Conservation (phyloP, 1,140 invertebrate genomes). For the Acarapis woodi region DNA sequence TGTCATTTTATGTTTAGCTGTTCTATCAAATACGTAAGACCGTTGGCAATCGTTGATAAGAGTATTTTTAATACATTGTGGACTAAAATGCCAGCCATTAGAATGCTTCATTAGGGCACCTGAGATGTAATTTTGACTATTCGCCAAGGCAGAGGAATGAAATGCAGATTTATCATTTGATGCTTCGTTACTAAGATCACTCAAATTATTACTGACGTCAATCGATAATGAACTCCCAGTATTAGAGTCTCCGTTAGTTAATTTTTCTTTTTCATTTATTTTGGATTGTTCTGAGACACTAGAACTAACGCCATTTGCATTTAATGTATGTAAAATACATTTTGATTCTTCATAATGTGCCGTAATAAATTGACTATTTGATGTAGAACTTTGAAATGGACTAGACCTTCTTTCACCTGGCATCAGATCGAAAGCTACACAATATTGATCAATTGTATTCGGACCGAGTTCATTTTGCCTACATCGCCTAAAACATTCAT, state of each 20-base stretch:
- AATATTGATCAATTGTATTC: conserved; percentile 46
- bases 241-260: too few relatives aligned
- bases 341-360: conserved; percentile 62
- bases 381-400: neutral
- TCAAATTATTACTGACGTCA: too few relatives aligned
- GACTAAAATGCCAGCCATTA: conserved; percentile 57
- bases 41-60: too few relatives aligned
- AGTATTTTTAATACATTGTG: conserved; percentile 31
- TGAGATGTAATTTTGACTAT: too few relatives aligned
- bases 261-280: too few relatives aligned
- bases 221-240: too few relatives aligned
- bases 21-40: conserved; percentile 54
- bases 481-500: conserved; percentile 51
- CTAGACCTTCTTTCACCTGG: conserved; percentile 38
- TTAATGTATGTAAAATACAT: conserved; percentile 59
- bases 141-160: too few relatives aligned
- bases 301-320: too few relatives aligned
- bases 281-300: too few relatives aligned
- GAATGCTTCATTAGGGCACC: conserved; percentile 50
- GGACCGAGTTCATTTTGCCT: conserved; percentile 38
- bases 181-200: too few relatives aligned
- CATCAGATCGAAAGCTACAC: conserved; percentile 62
- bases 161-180: too few relatives aligned
- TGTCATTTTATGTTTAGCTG: conserved; percentile 31
- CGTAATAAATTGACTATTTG: conserved; percentile 13